Evolutionary conservation across 2,797 vertebrate species (phyloP), one percentile per base, ranked within the genome.

Genomic region (Gila robusta): DNA sequence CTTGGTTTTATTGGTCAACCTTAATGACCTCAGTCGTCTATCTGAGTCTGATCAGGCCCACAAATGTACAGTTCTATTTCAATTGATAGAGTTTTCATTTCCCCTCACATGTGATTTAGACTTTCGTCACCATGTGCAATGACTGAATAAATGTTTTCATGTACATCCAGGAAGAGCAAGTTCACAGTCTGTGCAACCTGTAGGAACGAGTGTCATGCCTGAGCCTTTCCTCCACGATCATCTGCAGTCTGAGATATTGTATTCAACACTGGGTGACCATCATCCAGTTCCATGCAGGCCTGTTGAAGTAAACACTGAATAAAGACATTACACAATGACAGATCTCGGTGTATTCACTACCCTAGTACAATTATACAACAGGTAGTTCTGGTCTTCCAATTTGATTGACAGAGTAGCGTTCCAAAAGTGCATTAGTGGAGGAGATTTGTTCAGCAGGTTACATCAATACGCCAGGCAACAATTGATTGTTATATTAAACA

Each of bases 231-330:
- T 35, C 12, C 19, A 49, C 5, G 2, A 21, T 74, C 26, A 35
- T 11, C 39, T 64, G 41, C 39, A 77, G 16, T 1, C 82, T 49
- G 44, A 67, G 39, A 3, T 14, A 0, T 2, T 83, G 32, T 84
- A 84, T 69, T 84, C 82, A 77, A 69, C 82, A 52, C 73, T 84
- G 47, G 72, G 82, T 28, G 2, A 78, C 37, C 82, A 84, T 69
- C 82, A 78, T 41, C 47, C 82, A 56, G 47, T 84, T n/a, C 82
- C 11, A 16, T 84, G 44, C 44, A 78, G 73, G 73, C 62, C 59
- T 41, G 7, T 52, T 2, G 2, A 6, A 19, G 56, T 69, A 12
- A 78, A 69, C 17, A 28, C 47, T 28, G 17, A 54, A 41, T 39
- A 17, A 78, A 67, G 12, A 39, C 67, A 82, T 56, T 70, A 17